Conservation (phyloP, 2,797 vertebrate species). For the Glossophaga mutica region DNA sequence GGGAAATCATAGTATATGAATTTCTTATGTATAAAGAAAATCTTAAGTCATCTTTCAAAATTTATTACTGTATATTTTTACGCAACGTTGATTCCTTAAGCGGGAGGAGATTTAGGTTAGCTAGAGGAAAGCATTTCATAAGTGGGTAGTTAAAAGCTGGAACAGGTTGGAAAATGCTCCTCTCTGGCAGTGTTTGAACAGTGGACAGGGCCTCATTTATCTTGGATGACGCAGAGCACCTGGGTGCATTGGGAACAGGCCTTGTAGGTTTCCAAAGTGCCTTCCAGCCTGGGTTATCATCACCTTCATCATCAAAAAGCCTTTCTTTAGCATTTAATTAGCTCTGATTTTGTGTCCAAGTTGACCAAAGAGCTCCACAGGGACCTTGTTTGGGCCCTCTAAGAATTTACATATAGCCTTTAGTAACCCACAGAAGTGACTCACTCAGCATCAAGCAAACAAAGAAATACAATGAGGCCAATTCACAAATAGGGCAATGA, state of each 20-base stretch:
- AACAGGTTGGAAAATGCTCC: constrained; percentile 23
- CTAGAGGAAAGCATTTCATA: constrained; percentile 33
- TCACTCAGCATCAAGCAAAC: background rate
- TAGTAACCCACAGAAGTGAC: background rate
- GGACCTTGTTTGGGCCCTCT: background rate
- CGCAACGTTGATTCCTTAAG: constrained; percentile 56
- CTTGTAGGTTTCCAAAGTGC: background rate
- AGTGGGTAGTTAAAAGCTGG: constrained; percentile 36
- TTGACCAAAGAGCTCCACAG: background rate
- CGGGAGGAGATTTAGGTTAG: constrained; percentile 13
- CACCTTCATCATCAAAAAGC: background rate
- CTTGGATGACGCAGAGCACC: background rate
- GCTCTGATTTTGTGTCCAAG: background rate
- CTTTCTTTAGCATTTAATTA: constrained; percentile 23
- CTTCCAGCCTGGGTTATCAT: background rate
- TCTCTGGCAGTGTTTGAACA: constrained; percentile 51
- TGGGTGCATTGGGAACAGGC: background rate
- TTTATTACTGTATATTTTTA: constrained; percentile 47
- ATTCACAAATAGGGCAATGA: background rate
- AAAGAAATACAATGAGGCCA: background rate
- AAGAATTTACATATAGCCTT: background rate
- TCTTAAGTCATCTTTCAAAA: constrained; percentile 52
- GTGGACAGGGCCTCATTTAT: constrained; percentile 9
- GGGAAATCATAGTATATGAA: constrained; percentile 54
- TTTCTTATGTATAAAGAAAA: constrained; percentile 59